These are phyloP conservation scores for Dreissena polymorpha DNA, from an alignment of 1,140 invertebrate species.

Conservation along the genomic window DNA sequence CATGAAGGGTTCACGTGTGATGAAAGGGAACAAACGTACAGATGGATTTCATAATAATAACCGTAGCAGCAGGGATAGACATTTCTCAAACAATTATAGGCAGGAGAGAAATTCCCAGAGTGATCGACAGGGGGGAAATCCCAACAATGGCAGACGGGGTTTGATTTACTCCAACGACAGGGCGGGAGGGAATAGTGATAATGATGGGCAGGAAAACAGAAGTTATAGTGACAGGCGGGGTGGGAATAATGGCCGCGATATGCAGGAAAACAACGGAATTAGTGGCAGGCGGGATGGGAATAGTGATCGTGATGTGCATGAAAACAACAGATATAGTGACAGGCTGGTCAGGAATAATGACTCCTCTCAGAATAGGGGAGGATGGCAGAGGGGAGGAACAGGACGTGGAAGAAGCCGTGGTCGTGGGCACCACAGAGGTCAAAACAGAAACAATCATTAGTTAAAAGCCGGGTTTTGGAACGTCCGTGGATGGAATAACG, in stretches of 20 bases:
- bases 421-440: neutral
- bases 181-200: neutral
- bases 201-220: neutral
- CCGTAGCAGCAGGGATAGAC: too few species aligned
- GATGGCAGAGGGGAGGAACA: constrained; percentile 2
- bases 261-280: too few species aligned
- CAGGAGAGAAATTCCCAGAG: too few species aligned
- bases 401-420: neutral
- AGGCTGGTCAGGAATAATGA: neutral
- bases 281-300: too few species aligned
- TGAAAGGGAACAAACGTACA: too few species aligned
- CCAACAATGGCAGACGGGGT: too few species aligned
- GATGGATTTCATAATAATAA: too few species aligned
- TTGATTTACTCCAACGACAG: neutral
- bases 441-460: neutral
- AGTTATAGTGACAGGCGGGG: constrained; percentile 9
- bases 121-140: too few species aligned
- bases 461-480: constrained; percentile 12
- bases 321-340: too few species aligned
- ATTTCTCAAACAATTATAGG: too few species aligned
- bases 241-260: neutral
- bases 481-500: constrained; percentile 14
- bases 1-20: too few species aligned
- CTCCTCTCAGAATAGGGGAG: neutral
- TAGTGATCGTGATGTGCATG: too few species aligned